Base-by-base conservation (phyloP, 92 coral and sea anemone genomes). In the Montipora capitata region DNA sequence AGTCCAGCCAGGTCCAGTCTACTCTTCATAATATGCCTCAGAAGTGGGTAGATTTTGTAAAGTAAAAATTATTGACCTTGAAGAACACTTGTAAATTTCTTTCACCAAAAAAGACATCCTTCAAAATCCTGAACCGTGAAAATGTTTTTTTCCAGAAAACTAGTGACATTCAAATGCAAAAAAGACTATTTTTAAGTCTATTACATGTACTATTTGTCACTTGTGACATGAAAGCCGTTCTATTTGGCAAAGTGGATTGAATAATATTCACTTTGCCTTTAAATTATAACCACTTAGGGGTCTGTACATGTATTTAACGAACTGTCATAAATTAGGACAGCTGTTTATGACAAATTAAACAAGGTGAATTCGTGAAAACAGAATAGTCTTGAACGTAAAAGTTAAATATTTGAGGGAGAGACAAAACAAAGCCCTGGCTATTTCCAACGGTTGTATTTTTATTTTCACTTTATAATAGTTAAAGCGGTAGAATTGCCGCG, bases 301-400 rank as follows among this genome's bases (percentile, higher is more conserved):
- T 79, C 51, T 40, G 64, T 27, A 27, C 35, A 27, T 27, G 35
- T 51, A 79, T 12, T 10, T 20, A 16, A 48, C 40, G 14, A 59
- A 4, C 61, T 18, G 57, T 71, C n/a, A 43, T 59, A 16, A 72
- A 27, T 44, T 72, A 18, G 0, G 76, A 72, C 87, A 72, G 79
- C 79, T 83, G 87, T 14, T 73, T 16, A 72, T 83, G 4, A 83
- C 72, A 83, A 58, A 83, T 72, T 83, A 83, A 72, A 42, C 70
- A 61, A 20, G 2, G 54, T 7, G 59, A 83, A 83, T 42, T 83
- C 78, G 12, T 41, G 40, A 72, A 72, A 44, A 42, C 71, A 48
- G 27, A 38, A 72, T 2, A 61, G 18, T 72, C 49, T 39, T 71
- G 10, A 58, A 40, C 78, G 59, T 16, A 13, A 13, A 63, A 83